A percentile compares a stretch with the other conserved stretches of the same genome.
These are phyloP conservation scores for Perognathus longimembris DNA, from an alignment of 2,113 vertebrate species.

Conservation along the genomic window DNA sequence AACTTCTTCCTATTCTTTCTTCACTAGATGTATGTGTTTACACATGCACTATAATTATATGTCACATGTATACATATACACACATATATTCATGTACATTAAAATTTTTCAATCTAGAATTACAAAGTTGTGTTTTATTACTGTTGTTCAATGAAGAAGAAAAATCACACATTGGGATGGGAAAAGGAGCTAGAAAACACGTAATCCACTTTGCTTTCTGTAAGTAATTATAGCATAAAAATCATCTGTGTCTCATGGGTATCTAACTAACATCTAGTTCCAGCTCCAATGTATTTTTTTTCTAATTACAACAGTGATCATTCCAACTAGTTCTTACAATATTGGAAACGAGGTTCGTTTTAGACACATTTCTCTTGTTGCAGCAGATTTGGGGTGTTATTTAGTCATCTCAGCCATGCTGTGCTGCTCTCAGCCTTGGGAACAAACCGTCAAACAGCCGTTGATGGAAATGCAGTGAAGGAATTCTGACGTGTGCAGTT, in stretches of 20 bases:
- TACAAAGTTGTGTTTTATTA: neutral
- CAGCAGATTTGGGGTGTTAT: neutral
- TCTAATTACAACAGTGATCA: neutral
- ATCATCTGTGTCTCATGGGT: neutral
- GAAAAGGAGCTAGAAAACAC: neutral
- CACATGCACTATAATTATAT: neutral
- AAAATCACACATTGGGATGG: neutral
- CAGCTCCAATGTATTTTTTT: neutral
- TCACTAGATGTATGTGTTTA: neutral
- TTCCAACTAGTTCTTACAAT: neutral
- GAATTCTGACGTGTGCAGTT: neutral
- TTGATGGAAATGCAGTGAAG: neutral
- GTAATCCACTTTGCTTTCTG: neutral
- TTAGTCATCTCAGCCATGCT: accelerated
- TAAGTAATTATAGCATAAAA: neutral
- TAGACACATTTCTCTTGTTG: neutral
- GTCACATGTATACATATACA: no score
- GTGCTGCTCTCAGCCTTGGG: neutral
- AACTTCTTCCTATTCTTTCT: neutral
- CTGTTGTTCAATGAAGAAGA: neutral
- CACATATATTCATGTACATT: neutral
- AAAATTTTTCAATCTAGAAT: no score
- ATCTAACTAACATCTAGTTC: neutral
- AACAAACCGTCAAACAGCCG: neutral
- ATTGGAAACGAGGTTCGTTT: neutral